phyloP scores from a whole-genome alignment of 2,888 invertebrate genomes.

The Didymodactylos carnosus region DNA sequence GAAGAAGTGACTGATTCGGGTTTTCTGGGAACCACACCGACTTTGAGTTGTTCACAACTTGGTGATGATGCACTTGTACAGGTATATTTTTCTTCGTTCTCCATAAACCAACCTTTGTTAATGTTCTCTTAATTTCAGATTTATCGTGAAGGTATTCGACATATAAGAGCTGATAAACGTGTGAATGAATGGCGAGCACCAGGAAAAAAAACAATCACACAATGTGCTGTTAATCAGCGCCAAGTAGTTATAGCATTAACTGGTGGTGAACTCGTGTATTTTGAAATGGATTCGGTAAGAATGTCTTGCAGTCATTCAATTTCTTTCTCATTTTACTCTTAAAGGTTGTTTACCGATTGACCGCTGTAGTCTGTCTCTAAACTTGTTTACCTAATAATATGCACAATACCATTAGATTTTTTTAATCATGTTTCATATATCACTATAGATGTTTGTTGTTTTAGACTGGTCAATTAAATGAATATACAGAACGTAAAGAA shows the following conservation, averaged over 20 bases:
- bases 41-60: conserved; percentile 84
- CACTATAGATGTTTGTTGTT: conserved; percentile 38
- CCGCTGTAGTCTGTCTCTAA: too few species aligned
- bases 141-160: conserved; percentile 92
- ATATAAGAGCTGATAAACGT: conserved; percentile 87
- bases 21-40: conserved; percentile 91
- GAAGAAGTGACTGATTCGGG: conserved; percentile 99
- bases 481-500: conserved; percentile 87
- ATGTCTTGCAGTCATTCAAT: neutral
- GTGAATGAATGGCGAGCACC: conserved; percentile 99
- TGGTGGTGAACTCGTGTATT: conserved; percentile 91
- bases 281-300: conserved; percentile 78
- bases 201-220: conserved; percentile 82
- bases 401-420: too few species aligned
- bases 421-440: too few species aligned
- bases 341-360: too few species aligned
- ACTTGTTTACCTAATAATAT: too few species aligned
- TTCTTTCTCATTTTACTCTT: too few species aligned
- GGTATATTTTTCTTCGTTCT: conserved; percentile 37
- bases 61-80: conserved; percentile 94
- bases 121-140: neutral
- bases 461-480: conserved; percentile 69
- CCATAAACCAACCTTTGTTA: conserved; percentile 40
- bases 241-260: conserved; percentile 88
- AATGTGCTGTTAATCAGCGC: conserved; percentile 90